A percentile compares a stretch with the other conserved stretches of the same genome.
Conservation (phyloP, 1,140 invertebrate genomes). For the Heliconius congener region DNA sequence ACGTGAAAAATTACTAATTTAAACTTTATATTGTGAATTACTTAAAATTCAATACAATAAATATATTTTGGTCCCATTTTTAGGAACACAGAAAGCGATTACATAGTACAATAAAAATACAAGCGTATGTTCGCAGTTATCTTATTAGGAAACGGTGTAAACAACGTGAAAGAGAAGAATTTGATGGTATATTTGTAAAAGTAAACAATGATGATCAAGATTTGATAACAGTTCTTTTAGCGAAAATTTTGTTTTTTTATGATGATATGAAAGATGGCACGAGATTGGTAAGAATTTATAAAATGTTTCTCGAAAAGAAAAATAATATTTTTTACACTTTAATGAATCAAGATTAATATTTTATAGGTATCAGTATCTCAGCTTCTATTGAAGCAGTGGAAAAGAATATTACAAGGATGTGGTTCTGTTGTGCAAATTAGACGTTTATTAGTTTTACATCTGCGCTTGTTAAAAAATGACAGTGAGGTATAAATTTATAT, state of each 20-base stretch:
- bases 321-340: constrained; percentile 22
- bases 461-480: constrained; percentile 72
- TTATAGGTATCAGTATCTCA: constrained; percentile 83
- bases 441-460: constrained; percentile 83
- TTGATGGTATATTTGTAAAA: constrained; percentile 84
- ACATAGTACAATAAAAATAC: constrained; percentile 88
- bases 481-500: constrained; percentile 55
- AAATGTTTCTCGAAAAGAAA: constrained; percentile 2
- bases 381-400: constrained; percentile 83
- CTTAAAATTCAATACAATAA: background rate
- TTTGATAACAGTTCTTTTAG: constrained; percentile 80
- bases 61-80: constrained; percentile 28
- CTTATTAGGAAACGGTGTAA: constrained; percentile 86
- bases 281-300: constrained; percentile 84
- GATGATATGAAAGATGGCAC: constrained; percentile 84
- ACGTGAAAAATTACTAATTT: background rate
- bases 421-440: constrained; percentile 83
- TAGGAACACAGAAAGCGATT: constrained; percentile 86
- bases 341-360: constrained; percentile 11
- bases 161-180: constrained; percentile 84
- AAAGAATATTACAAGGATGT: constrained; percentile 80
- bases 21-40: background rate
- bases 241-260: constrained; percentile 90
- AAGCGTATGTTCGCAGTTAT: constrained; percentile 90
- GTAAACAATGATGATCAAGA: constrained; percentile 79